Evolutionary conservation across 2,888 invertebrate species (phyloP).

Genomic region (Neoscelio sp.): DNA sequence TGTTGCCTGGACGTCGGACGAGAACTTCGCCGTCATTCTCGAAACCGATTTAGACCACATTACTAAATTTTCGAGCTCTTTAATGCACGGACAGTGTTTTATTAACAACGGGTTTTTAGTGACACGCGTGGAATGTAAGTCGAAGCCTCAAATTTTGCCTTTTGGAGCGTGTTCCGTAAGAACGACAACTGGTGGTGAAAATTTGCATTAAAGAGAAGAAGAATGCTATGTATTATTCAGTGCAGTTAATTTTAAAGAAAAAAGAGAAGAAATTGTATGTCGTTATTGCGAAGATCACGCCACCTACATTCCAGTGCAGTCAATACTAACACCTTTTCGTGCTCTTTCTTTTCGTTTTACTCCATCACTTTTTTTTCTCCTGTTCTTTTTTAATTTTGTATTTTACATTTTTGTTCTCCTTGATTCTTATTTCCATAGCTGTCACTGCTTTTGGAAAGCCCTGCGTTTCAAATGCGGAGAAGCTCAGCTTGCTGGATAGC

Average conservation of each 20-base stretch:
- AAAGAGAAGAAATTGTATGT: too few species aligned
- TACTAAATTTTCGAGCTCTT: constrained; percentile 88
- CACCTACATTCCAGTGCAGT: constrained; percentile 20
- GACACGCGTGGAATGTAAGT: constrained; percentile 91
- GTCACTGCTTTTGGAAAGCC: constrained; percentile 86
- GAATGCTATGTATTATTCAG: too few species aligned
- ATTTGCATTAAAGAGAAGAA: too few species aligned
- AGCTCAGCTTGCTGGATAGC: constrained; percentile 80
- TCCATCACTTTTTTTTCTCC: constrained; percentile 13
- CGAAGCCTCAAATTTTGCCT: background rate
- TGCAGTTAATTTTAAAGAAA: background rate
- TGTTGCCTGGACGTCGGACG: constrained; percentile 91
- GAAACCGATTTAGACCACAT: constrained; percentile 91
- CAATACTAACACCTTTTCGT: constrained; percentile 16
- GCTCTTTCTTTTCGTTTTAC: constrained; percentile 27
- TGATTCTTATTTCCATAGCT: too few species aligned
- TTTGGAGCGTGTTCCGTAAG: background rate
- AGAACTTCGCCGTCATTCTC: constrained; percentile 89
- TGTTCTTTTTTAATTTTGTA: too few species aligned
- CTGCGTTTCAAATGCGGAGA: constrained; percentile 84
- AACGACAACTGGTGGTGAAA: too few species aligned
- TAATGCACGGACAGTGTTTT: constrained; percentile 88
- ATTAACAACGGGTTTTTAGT: constrained; percentile 91
- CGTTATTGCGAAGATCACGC: too few species aligned
- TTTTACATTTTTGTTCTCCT: background rate